Evolutionary conservation across 1,140 invertebrate species (phyloP).

Genomic region (Papilio dardanus): DNA sequence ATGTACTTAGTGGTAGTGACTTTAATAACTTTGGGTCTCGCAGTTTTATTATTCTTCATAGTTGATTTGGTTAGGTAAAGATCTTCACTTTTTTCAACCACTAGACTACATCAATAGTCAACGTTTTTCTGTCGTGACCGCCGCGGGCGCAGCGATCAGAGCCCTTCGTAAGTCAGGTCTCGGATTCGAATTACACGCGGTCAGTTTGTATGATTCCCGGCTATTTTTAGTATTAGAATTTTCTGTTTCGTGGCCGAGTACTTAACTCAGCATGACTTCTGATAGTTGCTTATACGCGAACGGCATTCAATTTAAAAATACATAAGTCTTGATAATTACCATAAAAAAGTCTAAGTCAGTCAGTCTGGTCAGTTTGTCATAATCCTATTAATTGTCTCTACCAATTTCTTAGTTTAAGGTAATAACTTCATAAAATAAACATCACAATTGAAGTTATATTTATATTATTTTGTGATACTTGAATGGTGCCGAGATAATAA

Average conservation of each 20-base stretch:
- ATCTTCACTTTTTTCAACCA: neutral
- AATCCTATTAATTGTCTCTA: no score
- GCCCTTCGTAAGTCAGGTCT: neutral
- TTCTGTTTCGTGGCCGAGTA: neutral
- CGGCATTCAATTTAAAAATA: neutral
- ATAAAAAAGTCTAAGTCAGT: no score
- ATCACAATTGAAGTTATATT: no score
- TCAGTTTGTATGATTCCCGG: neutral
- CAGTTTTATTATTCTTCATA: neutral
- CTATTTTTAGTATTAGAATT: neutral
- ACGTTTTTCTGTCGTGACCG: neutral
- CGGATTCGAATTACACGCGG: neutral
- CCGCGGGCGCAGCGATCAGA: slow-evolving; percentile 2
- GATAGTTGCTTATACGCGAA: neutral
- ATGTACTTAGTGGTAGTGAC: no score
- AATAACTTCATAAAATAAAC: no score
- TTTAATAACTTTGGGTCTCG: neutral
- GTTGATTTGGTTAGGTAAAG: neutral
- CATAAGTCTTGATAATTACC: no score
- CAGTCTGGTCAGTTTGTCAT: no score
- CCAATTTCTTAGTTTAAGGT: no score
- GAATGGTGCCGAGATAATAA: no score
- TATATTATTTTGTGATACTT: no score
- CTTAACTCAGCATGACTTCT: neutral
- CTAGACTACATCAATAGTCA: neutral